These are phyloP conservation scores for Muscicapa striata DNA, from an alignment of 2,797 vertebrate species.

Conservation along the genomic window DNA sequence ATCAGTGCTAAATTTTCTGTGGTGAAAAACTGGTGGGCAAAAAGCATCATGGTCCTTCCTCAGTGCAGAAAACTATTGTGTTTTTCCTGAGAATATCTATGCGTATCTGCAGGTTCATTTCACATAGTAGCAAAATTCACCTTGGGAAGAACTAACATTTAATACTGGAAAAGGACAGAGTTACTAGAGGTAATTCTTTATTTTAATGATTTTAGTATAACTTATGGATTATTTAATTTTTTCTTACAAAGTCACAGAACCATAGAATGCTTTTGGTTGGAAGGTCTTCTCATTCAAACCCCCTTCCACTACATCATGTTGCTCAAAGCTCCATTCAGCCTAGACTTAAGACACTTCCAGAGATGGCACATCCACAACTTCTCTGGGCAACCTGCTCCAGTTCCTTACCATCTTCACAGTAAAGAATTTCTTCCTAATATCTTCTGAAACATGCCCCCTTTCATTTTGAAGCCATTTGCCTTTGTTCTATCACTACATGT, in stretches of 20 bases:
- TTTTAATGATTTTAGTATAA: background rate
- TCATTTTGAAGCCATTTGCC: background rate
- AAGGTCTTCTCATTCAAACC: background rate
- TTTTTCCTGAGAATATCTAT: background rate
- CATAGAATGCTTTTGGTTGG: background rate
- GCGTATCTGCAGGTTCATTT: background rate
- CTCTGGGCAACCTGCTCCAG: background rate
- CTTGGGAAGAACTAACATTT: background rate
- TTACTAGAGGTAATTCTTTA: background rate
- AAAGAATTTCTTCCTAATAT: background rate
- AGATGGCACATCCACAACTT: rapidly evolving
- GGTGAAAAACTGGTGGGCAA: background rate
- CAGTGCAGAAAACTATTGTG: rapidly evolving
- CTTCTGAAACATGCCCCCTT: background rate
- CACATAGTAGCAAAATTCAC: background rate
- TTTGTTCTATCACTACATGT: background rate
- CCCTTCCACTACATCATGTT: background rate
- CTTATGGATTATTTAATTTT: background rate
- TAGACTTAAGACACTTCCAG: too few species aligned
- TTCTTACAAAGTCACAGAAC: background rate
- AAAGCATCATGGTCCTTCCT: background rate
- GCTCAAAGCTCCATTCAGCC: background rate
- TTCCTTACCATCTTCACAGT: background rate
- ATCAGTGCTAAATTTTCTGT: background rate
- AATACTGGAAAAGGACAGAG: background rate